Percentiles rank a stretch among this genome's conserved stretches.
Evolutionary conservation across 2,888 invertebrate species (phyloP).

Genomic region (Macrophya annulata): DNA sequence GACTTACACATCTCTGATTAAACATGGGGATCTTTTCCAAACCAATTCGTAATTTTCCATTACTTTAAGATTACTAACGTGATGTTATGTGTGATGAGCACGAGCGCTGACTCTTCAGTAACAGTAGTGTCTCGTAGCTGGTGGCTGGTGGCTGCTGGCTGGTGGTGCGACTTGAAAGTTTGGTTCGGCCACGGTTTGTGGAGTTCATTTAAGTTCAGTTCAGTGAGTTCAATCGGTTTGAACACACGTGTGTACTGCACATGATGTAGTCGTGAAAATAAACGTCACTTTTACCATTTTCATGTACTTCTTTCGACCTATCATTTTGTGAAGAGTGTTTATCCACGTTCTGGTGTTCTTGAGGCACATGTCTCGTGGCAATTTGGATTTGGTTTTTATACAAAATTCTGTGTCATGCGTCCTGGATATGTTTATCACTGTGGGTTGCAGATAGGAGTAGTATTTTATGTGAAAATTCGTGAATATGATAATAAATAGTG

Average conservation of each 20-base stretch:
- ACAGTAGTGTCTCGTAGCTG: background rate
- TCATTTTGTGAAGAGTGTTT: background rate
- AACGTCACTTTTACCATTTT: background rate
- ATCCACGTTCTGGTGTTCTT: background rate
- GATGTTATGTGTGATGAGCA: background rate
- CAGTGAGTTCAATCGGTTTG: conserved; percentile 25
- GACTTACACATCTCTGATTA: no score
- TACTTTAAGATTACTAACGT: background rate
- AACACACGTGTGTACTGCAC: conserved; percentile 28
- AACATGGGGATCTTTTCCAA: no score
- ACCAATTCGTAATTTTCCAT: no score
- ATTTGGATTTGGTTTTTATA: no score
- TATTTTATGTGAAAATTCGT: background rate
- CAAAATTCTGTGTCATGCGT: no score
- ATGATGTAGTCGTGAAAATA: background rate
- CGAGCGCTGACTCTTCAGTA: conserved; percentile 1
- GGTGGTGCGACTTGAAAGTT: background rate
- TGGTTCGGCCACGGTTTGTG: conserved; percentile 10
- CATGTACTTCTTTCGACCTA: background rate
- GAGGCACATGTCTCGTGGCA: background rate
- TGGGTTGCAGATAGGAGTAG: background rate
- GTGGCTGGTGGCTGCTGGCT: no score
- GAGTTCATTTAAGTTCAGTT: conserved; percentile 43
- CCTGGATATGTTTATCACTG: background rate
- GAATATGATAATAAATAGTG: background rate